Evolutionary conservation across 2,888 invertebrate species (phyloP).

Genomic region (Fragum sueziense): DNA sequence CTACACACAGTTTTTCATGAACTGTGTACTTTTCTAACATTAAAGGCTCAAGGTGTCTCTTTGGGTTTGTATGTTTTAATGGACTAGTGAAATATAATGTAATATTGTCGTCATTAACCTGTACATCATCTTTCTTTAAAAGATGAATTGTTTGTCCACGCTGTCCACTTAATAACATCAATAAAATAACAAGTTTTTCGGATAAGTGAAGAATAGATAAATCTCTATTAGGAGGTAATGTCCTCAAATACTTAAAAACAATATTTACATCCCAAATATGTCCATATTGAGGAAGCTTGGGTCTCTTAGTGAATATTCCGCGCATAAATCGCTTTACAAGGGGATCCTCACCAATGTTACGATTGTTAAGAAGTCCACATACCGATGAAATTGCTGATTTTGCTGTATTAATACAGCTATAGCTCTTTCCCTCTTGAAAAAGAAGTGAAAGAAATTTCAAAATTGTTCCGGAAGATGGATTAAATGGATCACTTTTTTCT

Average conservation of each 20-base stretch:
- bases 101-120: background rate
- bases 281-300: background rate
- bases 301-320: conserved; percentile 1
- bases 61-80: conserved; percentile 8
- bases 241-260: background rate
- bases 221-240: background rate
- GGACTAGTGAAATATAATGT: background rate
- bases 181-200: background rate
- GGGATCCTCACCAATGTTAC: background rate
- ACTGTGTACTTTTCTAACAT: background rate
- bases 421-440: background rate
- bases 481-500: conserved; percentile 3
- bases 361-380: background rate
- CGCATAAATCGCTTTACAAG: conserved; percentile 10
- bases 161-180: conserved; percentile 11
- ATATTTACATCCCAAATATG: conserved; percentile 10
- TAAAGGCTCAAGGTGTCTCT: conserved; percentile 5
- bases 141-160: conserved; percentile 5
- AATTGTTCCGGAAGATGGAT: background rate
- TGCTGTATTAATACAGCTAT: no score
- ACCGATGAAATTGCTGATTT: conserved; percentile 6
- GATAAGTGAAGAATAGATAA: conserved; percentile 7
- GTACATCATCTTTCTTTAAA: conserved; percentile 4
- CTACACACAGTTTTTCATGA: background rate
- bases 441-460: conserved; percentile 10